phyloP scores from a whole-genome alignment of 35 echinoderm and acorn worm genomes.

The Apostichopus parvimensis region DNA sequence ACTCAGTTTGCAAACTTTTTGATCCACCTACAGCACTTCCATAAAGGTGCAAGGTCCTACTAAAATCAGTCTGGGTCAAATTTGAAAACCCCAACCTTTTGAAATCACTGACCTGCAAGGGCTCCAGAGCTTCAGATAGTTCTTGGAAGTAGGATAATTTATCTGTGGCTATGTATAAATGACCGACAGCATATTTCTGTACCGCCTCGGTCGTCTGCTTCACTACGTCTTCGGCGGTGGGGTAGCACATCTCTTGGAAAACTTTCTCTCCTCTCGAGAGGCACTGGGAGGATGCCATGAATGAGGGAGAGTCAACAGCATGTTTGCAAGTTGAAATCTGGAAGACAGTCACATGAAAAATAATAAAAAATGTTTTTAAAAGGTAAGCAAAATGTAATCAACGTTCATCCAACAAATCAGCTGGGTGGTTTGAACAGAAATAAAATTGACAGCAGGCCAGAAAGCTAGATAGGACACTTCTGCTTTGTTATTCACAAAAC shows the following conservation, averaged over 20 bases:
- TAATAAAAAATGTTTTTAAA: too few species aligned
- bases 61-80: too few species aligned
- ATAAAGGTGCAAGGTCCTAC: too few species aligned
- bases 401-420: too few species aligned
- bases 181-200: conserved; percentile 65
- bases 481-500: not conserved
- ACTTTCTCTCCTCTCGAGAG: conserved; percentile 39
- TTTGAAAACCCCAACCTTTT: too few species aligned
- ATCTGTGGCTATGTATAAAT: conserved; percentile 97
- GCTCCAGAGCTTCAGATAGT: conserved; percentile 62
- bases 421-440: too few species aligned
- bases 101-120: conserved; percentile 50
- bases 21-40: too few species aligned
- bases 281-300: conserved; percentile 94
- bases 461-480: not conserved
- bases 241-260: conserved; percentile 76
- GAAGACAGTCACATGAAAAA: not conserved
- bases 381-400: too few species aligned
- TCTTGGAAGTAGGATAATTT: conserved; percentile 64
- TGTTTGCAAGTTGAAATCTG: conserved; percentile 76
- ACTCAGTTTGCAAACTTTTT: too few species aligned
- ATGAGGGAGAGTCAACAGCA: conserved; percentile 35
- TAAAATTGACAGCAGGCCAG: not conserved
- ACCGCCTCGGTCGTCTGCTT: conserved; percentile 60
- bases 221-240: conserved; percentile 52